phyloP scores from a whole-genome alignment of 2,113 vertebrate species.

The Dromas ardeola region DNA sequence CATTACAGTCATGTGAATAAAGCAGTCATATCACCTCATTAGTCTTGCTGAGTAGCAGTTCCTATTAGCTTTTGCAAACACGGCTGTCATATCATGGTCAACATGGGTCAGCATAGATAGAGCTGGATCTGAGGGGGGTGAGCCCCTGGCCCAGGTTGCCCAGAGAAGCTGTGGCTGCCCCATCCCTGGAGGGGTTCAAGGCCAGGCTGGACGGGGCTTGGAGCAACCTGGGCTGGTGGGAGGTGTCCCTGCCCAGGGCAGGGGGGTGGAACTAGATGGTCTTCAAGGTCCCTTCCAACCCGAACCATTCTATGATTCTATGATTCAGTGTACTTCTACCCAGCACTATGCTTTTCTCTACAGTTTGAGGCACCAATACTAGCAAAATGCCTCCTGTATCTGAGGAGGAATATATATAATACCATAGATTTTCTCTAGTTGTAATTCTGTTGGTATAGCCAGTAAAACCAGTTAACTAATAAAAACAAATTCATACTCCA shows the following conservation, averaged over 20 bases:
- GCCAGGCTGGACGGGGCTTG: neutral
- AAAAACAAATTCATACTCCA: neutral
- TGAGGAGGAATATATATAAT: neutral
- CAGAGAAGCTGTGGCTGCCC: neutral
- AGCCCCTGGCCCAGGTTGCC: neutral
- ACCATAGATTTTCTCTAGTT: neutral
- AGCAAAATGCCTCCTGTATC: neutral
- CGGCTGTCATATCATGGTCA: neutral
- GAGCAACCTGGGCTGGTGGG: neutral
- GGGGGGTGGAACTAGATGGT: neutral
- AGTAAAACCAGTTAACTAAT: neutral
- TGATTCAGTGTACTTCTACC: neutral
- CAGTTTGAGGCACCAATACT: neutral
- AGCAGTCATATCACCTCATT: neutral
- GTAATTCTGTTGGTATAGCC: neutral
- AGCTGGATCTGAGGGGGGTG: neutral
- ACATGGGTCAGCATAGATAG: neutral
- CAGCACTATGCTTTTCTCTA: neutral
- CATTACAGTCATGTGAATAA: neutral
- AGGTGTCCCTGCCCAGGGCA: neutral
- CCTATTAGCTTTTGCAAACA: neutral
- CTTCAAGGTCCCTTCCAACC: neutral
- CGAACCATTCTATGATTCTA: neutral
- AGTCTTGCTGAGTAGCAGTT: neutral
- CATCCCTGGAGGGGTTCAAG: neutral